Evolutionary conservation across 2,797 vertebrate species (phyloP).

Genomic region (Sphenopsis melanotis): DNA sequence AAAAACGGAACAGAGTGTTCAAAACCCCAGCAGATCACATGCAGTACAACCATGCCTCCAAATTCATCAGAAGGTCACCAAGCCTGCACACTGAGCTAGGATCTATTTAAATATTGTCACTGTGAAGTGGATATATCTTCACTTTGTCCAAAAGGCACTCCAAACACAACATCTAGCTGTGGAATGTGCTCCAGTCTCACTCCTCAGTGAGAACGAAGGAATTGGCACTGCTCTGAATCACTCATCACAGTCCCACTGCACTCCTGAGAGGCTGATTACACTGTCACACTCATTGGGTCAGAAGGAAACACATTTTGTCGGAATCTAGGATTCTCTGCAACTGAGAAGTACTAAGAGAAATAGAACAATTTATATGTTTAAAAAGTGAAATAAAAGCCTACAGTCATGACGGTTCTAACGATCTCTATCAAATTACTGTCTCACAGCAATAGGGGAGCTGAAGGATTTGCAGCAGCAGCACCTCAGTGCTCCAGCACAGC

Average conservation of each 20-base stretch:
- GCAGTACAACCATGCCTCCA: background rate
- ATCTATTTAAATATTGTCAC: background rate
- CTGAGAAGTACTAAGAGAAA: background rate
- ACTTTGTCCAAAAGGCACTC: background rate
- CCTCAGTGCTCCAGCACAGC: background rate
- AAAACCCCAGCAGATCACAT: background rate
- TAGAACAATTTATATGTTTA: background rate
- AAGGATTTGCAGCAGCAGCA: background rate
- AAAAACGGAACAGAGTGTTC: background rate
- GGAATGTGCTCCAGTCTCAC: background rate
- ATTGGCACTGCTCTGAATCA: background rate
- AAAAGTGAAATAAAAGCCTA: background rate
- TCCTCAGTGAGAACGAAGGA: background rate
- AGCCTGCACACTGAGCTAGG: background rate
- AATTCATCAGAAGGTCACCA: background rate
- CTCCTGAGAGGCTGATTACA: background rate
- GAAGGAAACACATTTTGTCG: background rate
- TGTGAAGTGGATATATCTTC: background rate
- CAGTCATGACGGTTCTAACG: background rate
- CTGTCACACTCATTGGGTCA: background rate
- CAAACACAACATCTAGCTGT: background rate
- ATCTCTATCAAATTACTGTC: background rate
- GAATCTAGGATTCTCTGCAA: background rate
- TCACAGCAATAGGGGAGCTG: background rate
- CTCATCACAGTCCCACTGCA: background rate